Percentiles rank a stretch among this genome's conserved stretches.
Evolutionary conservation across 2,113 vertebrate genomes (phyloP).

Genomic region (Miniopterus natalensis): DNA sequence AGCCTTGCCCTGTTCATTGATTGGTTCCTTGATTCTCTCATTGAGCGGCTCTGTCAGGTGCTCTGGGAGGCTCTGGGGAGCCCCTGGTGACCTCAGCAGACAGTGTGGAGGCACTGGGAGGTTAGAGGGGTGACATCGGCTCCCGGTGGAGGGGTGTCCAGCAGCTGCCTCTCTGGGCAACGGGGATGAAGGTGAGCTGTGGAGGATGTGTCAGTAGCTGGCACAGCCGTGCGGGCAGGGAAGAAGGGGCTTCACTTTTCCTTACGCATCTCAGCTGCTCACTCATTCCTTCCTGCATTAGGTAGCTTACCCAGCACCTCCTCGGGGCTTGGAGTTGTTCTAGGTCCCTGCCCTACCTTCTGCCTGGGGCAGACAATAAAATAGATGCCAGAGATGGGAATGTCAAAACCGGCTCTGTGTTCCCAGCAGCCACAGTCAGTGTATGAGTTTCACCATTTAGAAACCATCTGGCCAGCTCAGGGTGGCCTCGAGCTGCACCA

Average conservation of each 20-base stretch:
- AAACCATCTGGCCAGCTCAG: not conserved
- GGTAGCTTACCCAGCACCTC: not conserved
- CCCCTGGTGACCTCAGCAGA: not conserved
- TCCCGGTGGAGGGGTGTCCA: not conserved
- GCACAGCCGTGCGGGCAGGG: rapidly evolving
- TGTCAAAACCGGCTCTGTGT: not conserved
- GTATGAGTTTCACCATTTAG: not conserved
- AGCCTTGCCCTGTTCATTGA: not conserved
- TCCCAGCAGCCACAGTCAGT: not conserved
- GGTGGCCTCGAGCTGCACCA: too few relatives aligned
- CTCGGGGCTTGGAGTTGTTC: too few relatives aligned
- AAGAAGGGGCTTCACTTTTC: not conserved
- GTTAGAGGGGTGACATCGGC: not conserved
- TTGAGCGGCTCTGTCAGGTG: rapidly evolving
- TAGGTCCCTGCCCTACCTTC: not conserved
- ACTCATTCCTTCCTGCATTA: rapidly evolving
- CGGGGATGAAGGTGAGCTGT: not conserved
- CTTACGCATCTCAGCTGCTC: not conserved
- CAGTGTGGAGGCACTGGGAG: not conserved
- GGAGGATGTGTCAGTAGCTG: not conserved
- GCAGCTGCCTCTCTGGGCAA: rapidly evolving
- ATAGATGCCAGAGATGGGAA: not conserved
- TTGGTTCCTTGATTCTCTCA: not conserved
- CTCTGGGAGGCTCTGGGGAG: not conserved
- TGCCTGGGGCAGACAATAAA: not conserved